Evolutionary conservation across 2,888 invertebrate genomes (phyloP).

Genomic region (Phorcus lineatus): DNA sequence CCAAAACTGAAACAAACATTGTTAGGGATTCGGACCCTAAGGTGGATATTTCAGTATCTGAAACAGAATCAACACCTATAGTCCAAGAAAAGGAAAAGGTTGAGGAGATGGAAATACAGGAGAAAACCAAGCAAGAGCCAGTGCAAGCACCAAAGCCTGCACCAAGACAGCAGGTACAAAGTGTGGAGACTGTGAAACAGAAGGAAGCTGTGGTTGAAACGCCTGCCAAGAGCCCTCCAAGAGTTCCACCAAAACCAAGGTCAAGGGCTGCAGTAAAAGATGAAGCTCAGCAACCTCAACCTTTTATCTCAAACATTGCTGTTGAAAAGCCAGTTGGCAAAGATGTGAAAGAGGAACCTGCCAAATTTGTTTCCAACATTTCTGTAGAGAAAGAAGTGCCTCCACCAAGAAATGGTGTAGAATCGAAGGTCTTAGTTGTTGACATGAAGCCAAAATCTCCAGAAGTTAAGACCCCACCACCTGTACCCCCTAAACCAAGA

Average conservation of each 20-base stretch:
- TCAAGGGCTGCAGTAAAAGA: slow-evolving; percentile 7
- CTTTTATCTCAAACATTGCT: neutral
- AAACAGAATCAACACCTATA: neutral
- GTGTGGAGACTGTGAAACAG: slow-evolving; percentile 9
- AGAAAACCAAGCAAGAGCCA: no score
- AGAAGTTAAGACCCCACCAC: slow-evolving; percentile 44
- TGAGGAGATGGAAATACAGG: no score
- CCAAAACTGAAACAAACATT: neutral
- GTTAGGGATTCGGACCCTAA: neutral
- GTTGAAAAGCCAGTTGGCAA: neutral
- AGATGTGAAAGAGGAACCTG: neutral
- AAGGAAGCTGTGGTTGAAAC: neutral
- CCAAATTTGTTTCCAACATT: slow-evolving; percentile 13
- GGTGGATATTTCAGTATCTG: neutral
- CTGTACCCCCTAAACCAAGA: slow-evolving; percentile 57
- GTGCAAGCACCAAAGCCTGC: neutral
- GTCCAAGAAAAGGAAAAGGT: neutral
- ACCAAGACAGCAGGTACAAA: neutral
- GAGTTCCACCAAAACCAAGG: slow-evolving; percentile 34
- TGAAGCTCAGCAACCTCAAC: neutral
- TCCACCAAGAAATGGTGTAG: slow-evolving; percentile 6
- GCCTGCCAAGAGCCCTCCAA: slow-evolving; percentile 8
- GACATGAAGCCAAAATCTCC: neutral
- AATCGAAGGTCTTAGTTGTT: neutral
- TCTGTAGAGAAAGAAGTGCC: neutral